These are phyloP conservation scores for Microtus agrestis DNA, from an alignment of 2,797 vertebrate genomes.

Conservation along the genomic window DNA sequence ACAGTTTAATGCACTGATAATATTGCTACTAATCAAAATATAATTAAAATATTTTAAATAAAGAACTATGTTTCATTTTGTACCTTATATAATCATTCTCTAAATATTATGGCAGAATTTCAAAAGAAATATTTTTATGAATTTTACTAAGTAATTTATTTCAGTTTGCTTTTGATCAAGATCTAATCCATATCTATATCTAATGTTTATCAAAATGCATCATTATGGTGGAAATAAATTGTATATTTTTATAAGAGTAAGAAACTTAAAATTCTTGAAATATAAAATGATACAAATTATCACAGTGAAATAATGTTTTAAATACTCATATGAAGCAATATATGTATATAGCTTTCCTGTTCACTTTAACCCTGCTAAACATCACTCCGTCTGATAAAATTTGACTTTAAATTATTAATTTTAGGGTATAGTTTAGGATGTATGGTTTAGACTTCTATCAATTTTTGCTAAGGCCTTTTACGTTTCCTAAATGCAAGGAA, in stretches of 20 bases:
- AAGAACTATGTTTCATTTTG: not conserved
- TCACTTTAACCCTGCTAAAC: not conserved
- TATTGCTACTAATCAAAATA: not conserved
- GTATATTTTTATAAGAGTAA: slow-evolving; percentile 1
- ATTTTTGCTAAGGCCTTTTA: slow-evolving; percentile 66
- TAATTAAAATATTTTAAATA: slow-evolving; percentile 37
- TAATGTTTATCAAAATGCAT: not conserved
- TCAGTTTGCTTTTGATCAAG: slow-evolving; percentile 42
- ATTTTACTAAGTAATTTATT: slow-evolving; percentile 45
- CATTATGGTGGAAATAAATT: slow-evolving; percentile 12
- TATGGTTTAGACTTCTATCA: slow-evolving; percentile 76
- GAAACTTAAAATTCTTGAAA: not conserved
- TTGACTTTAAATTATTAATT: slow-evolving; percentile 68
- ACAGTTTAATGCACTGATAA: not conserved
- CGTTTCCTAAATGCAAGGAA: slow-evolving; percentile 74
- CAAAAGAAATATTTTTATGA: not conserved
- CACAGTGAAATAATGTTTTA: slow-evolving; percentile 16
- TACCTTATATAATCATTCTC: not conserved
- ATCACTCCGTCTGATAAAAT: slow-evolving; percentile 42
- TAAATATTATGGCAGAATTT: slow-evolving; percentile 9
- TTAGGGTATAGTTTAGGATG: slow-evolving; percentile 57
- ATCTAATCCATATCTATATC: not conserved
- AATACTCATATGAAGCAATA: not conserved
- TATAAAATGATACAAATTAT: slow-evolving; percentile 15
- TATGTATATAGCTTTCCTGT: not conserved